phyloP scores from a whole-genome alignment of 2,888 invertebrate species.

The Eupithecia centaureata region DNA sequence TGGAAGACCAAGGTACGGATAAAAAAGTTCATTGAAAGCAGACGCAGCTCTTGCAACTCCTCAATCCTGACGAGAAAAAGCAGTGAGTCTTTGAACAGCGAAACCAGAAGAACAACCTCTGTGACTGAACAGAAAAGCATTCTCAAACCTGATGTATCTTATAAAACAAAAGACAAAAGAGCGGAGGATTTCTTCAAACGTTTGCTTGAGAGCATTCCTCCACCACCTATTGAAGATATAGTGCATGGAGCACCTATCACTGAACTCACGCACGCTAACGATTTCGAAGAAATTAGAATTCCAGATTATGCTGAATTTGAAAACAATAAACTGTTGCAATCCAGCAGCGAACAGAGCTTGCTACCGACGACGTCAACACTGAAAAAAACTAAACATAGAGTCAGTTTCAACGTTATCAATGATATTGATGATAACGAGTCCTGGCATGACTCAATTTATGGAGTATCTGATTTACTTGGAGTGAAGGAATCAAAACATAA shows the following conservation, averaged over 20 bases:
- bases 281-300: slow-evolving; percentile 60
- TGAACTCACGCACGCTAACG: slow-evolving; percentile 42
- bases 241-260: slow-evolving; percentile 32
- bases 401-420: slow-evolving; percentile 59
- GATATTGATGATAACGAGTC: slow-evolving; percentile 57
- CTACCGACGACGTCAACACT: slow-evolving; percentile 66
- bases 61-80: slow-evolving; percentile 53
- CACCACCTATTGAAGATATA: slow-evolving; percentile 65
- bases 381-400: slow-evolving; percentile 58
- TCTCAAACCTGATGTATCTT: slow-evolving; percentile 25
- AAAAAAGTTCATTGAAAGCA: slow-evolving; percentile 58
- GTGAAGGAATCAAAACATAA: slow-evolving; percentile 30
- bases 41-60: slow-evolving; percentile 53
- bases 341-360: slow-evolving; percentile 44
- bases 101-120: slow-evolving; percentile 53
- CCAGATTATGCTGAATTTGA: slow-evolving; percentile 70
- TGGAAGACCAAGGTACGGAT: slow-evolving; percentile 72
- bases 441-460: slow-evolving; percentile 75
- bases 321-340: slow-evolving; percentile 55
- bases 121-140: slow-evolving; percentile 43
- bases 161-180: slow-evolving; percentile 56
- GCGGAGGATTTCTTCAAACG: slow-evolving; percentile 65
- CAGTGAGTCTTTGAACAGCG: slow-evolving; percentile 48
- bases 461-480: slow-evolving; percentile 58
- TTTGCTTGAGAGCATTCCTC: slow-evolving; percentile 66